Base-by-base conservation (phyloP, 92 coral and sea anemone species). In the Umimayanthus kanabou region DNA sequence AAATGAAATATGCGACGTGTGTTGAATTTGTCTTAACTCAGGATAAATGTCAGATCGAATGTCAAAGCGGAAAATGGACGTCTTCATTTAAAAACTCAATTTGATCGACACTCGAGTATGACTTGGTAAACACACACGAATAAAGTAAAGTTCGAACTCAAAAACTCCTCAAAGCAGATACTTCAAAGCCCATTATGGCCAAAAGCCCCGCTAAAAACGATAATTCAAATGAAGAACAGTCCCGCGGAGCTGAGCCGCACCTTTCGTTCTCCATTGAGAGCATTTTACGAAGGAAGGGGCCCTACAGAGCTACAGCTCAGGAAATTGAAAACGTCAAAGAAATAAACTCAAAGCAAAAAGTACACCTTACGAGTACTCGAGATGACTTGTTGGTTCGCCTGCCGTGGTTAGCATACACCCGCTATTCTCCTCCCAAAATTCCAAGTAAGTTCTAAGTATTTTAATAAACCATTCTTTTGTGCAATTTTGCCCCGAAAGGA, bases 371-470 rank as follows among this genome's bases (percentile, higher is more conserved):
- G 6, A 42, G 26, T 26, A 16, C 65, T 45, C 78, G 66, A 67
- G 90, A 89, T 22, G 87, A 83, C 80, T 74, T 92, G 85, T 76
- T 89, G 61, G 81, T 80, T 14, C 92, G 92, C 22, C 86, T 95
- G 42, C 98, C 98, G 1, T 97, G 99, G 99, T 80, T 97, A 30
- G 94, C 94, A 6, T 97, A 92, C 74, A 95, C 99, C 6, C 92
- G 99, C 11, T 97, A 97, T 66, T 94, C 92, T 64, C 99, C 99
- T 9, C 99, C 99, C 18, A 97, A 95, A 89, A 91, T 95, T 55
- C 99, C 98, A 81, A 92, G 99, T 97, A 95, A 97, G 99, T 95
- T 65, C 65, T 29, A 14, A 47, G 23, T 15, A 15, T n/a, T n/a
- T 40, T 5, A 69, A 43, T 9, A 25, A 28, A 45, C 58, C 33